Evolutionary conservation across 2,113 vertebrate species (phyloP).

Genomic region (Oenanthe melanoleuca): DNA sequence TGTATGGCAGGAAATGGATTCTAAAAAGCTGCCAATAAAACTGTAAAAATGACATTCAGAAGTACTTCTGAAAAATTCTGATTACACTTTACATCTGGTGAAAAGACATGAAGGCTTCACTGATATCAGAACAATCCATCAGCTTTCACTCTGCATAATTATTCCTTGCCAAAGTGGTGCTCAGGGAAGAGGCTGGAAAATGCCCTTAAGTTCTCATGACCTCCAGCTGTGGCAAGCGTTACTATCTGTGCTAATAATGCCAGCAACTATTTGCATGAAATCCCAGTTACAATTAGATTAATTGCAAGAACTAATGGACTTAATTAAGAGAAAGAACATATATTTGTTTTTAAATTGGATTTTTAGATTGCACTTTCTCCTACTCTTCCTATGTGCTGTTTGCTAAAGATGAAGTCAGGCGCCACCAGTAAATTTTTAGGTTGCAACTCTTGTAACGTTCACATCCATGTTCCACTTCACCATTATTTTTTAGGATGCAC

Average conservation of each 20-base stretch:
- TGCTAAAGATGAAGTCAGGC: neutral
- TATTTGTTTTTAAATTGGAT: neutral
- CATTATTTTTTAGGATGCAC: neutral
- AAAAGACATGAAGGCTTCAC: conserved; percentile 46
- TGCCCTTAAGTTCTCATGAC: neutral
- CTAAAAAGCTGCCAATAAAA: conserved; percentile 65
- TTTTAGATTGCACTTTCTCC: neutral
- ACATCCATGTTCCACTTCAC: neutral
- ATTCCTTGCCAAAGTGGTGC: neutral
- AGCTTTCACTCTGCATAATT: conserved; percentile 45
- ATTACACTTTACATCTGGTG: conserved; percentile 62
- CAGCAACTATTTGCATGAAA: neutral
- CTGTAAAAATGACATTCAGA: conserved; percentile 54
- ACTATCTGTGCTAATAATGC: neutral
- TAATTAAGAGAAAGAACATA: neutral
- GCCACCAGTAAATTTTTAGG: neutral
- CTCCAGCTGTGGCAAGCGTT: neutral
- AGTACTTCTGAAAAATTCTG: conserved; percentile 62
- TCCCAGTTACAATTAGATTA: neutral
- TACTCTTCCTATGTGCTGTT: neutral
- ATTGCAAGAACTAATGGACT: neutral
- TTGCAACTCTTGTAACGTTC: neutral
- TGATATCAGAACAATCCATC: conserved; percentile 51
- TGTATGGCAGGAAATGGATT: conserved; percentile 59
- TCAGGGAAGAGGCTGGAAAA: conserved; percentile 32